These are phyloP conservation scores for Arrhamphus sclerolepis DNA, from an alignment of 2,797 vertebrate species.

Conservation along the genomic window DNA sequence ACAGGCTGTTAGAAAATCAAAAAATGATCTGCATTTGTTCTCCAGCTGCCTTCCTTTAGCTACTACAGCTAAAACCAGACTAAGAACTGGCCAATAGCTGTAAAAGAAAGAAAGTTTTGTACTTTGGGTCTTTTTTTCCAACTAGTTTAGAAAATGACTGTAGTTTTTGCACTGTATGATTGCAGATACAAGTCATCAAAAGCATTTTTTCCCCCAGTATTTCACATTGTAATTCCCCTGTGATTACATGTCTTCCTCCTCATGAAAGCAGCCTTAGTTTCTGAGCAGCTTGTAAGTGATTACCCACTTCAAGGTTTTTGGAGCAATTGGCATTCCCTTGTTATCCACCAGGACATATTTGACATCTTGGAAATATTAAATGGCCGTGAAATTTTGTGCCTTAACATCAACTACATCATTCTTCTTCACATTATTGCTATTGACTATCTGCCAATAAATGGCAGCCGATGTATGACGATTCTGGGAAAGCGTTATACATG, in stretches of 20 bases:
- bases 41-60: neutral
- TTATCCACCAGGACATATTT: conserved; percentile 1
- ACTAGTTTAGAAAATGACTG: conserved; percentile 6
- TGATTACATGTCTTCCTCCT: conserved; percentile 2
- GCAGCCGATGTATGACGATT: neutral
- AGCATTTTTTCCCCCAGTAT: neutral
- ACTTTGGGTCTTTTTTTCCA: neutral
- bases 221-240: conserved; percentile 10
- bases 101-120: conserved; percentile 2
- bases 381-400: neutral
- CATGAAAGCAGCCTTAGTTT: neutral
- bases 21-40: neutral
- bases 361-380: conserved; percentile 6
- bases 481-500: neutral
- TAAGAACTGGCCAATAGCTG: neutral
- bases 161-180: conserved; percentile 24
- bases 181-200: conserved; percentile 15
- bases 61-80: conserved; percentile 1
- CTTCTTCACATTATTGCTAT: neutral
- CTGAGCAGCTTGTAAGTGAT: conserved; percentile 16
- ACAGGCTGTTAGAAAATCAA: neutral
- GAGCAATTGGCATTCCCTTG: no score
- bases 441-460: no score
- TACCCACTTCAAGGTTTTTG: neutral
- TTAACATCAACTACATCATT: neutral